Conservation (phyloP, 1,140 invertebrate species). For the Philotrypesis tridentata region DNA sequence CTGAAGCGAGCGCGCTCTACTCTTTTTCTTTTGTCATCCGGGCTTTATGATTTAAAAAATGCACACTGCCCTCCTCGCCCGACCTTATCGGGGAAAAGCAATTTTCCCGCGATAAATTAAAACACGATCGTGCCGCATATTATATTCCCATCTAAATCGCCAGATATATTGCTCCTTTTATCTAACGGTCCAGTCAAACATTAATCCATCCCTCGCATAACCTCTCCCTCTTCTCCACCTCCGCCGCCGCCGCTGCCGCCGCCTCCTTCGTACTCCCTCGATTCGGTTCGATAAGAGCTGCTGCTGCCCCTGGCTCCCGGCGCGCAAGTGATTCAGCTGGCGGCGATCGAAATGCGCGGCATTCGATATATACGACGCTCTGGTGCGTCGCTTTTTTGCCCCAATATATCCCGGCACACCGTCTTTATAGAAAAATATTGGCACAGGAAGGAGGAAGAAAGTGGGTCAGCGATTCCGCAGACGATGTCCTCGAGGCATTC, state of each 20-base stretch:
- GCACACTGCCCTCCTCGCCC: no score
- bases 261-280: no score
- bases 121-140: slow-evolving; percentile 6
- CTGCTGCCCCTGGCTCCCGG: no score
- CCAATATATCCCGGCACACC: not conserved
- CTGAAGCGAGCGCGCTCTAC: not conserved
- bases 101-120: slow-evolving; percentile 5
- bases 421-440: slow-evolving; percentile 48
- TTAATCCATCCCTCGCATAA: not conserved
- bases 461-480: slow-evolving; percentile 36
- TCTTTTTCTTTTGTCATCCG: not conserved
- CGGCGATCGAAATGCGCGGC: slow-evolving; percentile 54
- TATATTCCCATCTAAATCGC: not conserved
- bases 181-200: not conserved
- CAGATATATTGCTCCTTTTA: not conserved
- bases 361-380: slow-evolving; percentile 50
- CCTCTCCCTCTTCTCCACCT: not conserved
- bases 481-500: slow-evolving; percentile 14
- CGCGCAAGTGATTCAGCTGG: slow-evolving; percentile 37
- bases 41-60: not conserved
- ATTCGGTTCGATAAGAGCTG: slow-evolving; percentile 27
- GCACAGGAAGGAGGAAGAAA: slow-evolving; percentile 14
- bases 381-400: not conserved
- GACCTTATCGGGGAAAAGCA: not conserved
- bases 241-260: no score